Evolutionary conservation across 2,113 vertebrate genomes (phyloP), one percentile per base, ranked within the genome.

Genomic region (Pelodiscus sinensis): DNA sequence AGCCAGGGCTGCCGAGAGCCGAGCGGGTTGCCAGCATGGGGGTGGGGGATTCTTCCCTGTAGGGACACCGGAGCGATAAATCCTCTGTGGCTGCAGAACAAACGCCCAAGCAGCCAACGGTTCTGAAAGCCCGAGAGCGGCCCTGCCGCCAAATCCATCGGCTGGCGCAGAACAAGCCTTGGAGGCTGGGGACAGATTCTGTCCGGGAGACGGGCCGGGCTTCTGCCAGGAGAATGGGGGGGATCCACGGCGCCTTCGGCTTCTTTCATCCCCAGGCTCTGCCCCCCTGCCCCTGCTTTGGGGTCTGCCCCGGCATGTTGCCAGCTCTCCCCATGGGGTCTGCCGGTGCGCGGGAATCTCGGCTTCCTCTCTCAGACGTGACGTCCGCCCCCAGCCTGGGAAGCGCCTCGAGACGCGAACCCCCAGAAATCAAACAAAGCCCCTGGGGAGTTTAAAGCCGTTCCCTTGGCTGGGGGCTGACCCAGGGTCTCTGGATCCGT

Each of bases 11-110:
- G 57, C 85, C 84, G 51, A 82, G 89, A 85, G 54, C 5, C 54
- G 75, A 52, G 82, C 0, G 3, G 58, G 51, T 68, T 57, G 77
- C 68, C 62, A 1, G 3, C 7, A 27, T 14, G 27, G 51, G 51
- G 35, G 38, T 44, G 38, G 38, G 38, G 38, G 38, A 84, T 87
- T 87, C 15, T 81, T 50, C 87, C 73, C 81, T 71, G 62, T 35
- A 0, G 22, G 56, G 91, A 52, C 25, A 73, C 50, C 8, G 81
- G 84, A 52, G 27, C 35, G 60, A 29, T 31, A 50, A 87, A 21
- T 16, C 35, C 50, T 57, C 18, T 88, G 38, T 5, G 38, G 38
- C 38, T 44, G 38, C 4, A 44, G 38, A 44, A 44, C 38, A 44
- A 44, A 44, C 38, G 38, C 38, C 38, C 38, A 44, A 44, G 5